phyloP scores from a whole-genome alignment of 1,140 invertebrate genomes.

The Pogonognathellus flavescens region DNA sequence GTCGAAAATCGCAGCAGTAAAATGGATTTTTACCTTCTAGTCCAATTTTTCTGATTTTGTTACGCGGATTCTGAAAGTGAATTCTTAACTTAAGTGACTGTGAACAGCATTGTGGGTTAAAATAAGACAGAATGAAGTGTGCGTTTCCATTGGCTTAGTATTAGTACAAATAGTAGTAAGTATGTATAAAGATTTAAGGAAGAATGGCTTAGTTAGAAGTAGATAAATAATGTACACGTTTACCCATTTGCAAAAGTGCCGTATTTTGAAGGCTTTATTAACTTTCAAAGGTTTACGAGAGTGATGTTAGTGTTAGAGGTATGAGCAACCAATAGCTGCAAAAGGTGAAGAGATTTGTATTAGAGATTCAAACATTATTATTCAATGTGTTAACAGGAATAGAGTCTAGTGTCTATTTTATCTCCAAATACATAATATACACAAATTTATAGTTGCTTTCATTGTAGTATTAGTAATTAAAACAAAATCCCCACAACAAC shows the following conservation, averaged over 20 bases:
- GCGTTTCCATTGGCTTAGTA: no score
- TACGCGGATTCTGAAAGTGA: no score
- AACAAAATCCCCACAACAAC: conserved; percentile 16
- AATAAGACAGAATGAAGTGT: not conserved
- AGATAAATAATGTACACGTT: not conserved
- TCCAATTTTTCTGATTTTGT: no score
- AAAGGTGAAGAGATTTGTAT: not conserved
- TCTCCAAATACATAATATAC: not conserved
- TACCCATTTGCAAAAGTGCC: conserved; percentile 28
- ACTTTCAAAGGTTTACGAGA: conserved; percentile 1
- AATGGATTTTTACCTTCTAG: no score
- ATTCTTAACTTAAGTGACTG: not conserved
- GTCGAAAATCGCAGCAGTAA: no score
- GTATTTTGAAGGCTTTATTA: conserved; percentile 32
- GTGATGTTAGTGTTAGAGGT: not conserved
- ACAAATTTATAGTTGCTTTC: not conserved
- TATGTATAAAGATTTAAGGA: not conserved
- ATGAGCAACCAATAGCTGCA: not conserved
- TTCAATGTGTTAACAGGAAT: not conserved
- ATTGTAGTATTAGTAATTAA: not conserved
- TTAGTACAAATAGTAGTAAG: no score
- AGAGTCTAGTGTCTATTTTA: conserved; percentile 36
- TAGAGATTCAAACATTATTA: not conserved
- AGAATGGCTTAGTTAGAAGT: not conserved
- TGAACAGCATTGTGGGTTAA: not conserved